phyloP scores from a whole-genome alignment of 2,113 vertebrate genomes.

The Myrmophylax atrothorax region DNA sequence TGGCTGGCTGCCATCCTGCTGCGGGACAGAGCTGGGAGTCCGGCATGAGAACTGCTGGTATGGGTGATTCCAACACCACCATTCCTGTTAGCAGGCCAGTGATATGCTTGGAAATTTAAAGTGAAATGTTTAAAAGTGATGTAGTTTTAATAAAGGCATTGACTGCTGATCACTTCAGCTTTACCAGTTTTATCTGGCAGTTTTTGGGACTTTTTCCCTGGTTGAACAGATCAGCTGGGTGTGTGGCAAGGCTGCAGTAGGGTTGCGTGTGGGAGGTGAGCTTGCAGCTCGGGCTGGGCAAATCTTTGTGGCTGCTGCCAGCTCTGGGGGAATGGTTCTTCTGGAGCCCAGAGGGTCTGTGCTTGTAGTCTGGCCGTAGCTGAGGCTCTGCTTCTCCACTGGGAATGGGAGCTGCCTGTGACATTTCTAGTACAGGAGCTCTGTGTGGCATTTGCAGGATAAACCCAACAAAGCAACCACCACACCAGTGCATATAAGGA shows the following conservation, averaged over 20 bases:
- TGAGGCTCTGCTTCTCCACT: neutral
- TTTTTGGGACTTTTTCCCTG: neutral
- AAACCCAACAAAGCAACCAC: neutral
- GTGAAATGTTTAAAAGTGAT: constrained; percentile 54
- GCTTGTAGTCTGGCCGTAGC: neutral
- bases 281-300: neutral
- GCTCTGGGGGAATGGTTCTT: accelerated
- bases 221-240: neutral
- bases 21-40: neutral
- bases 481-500: accelerated
- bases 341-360: neutral
- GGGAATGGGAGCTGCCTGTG: accelerated
- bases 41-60: neutral
- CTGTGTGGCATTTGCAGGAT: neutral
- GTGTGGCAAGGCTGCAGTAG: neutral
- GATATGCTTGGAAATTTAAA: constrained; percentile 9
- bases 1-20: neutral
- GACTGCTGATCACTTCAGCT: constrained; percentile 33
- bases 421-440: neutral
- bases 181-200: neutral
- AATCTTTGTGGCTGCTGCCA: neutral
- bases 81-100: neutral
- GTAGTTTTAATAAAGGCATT: constrained; percentile 73
- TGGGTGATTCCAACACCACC: neutral
- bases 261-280: neutral